Percentiles rank a stretch among this genome's conserved stretches.
These are phyloP conservation scores for Diploscapter pachys DNA, from an alignment of 1,140 invertebrate genomes.

Conservation along the genomic window DNA sequence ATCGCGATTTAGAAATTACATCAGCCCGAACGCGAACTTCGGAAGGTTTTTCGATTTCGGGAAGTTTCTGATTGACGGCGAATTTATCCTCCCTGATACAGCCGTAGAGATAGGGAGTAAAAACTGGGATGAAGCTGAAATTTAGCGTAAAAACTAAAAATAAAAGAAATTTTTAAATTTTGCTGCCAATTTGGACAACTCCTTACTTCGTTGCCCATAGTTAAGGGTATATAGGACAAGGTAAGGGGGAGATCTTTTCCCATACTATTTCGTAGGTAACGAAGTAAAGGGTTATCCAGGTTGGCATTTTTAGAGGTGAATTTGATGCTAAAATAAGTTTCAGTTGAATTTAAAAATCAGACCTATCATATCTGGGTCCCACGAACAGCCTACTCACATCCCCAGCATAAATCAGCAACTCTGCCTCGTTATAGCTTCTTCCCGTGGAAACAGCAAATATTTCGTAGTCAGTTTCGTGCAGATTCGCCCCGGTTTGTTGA, in stretches of 20 bases:
- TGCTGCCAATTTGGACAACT: too few relatives aligned
- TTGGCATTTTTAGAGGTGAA: not conserved
- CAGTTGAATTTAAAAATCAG: not conserved
- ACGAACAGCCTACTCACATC: conserved; percentile 34
- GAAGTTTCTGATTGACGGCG: too few relatives aligned
- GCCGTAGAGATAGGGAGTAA: too few relatives aligned
- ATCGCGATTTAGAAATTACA: too few relatives aligned
- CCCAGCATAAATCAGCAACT: conserved; percentile 36
- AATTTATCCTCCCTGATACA: too few relatives aligned
- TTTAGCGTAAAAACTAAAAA: too few relatives aligned
- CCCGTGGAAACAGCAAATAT: conserved; percentile 32
- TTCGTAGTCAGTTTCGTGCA: conserved; percentile 19
- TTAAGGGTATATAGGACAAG: not conserved
- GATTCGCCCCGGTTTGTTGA: conserved; percentile 33
- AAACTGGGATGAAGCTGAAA: too few relatives aligned
- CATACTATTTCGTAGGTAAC: not conserved
- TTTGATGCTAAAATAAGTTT: not conserved
- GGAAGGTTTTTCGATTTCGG: too few relatives aligned
- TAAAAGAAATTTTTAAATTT: too few relatives aligned
- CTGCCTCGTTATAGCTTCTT: conserved; percentile 29
- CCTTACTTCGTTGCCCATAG: too few relatives aligned
- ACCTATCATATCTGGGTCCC: conserved; percentile 28
- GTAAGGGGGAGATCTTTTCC: not conserved
- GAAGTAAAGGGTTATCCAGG: not conserved
- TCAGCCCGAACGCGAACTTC: too few relatives aligned